Evolutionary conservation across 2,888 invertebrate genomes (phyloP).

Genomic region (Neoscelio sp.): DNA sequence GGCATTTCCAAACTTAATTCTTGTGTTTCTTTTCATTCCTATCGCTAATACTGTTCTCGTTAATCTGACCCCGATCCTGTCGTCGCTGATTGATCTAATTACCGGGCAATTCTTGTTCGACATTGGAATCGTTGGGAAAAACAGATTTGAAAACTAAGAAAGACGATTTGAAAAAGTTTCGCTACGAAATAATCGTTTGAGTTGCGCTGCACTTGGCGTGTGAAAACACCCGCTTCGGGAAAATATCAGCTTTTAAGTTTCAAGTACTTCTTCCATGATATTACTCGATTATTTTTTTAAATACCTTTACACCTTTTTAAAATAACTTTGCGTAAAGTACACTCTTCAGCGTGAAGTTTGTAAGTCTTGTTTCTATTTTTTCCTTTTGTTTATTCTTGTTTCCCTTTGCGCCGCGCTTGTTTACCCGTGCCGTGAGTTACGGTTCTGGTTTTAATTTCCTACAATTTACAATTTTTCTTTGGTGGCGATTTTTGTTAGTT

Average conservation of each 20-base stretch:
- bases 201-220: slow-evolving; percentile 14
- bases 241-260: slow-evolving; percentile 54
- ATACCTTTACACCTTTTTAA: slow-evolving; percentile 58
- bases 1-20: slow-evolving; percentile 3
- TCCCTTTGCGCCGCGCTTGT: not conserved
- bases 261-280: slow-evolving; percentile 46
- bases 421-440: not conserved
- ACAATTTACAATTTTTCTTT: slow-evolving; percentile 22
- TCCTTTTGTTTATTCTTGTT: slow-evolving; percentile 21
- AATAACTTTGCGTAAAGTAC: slow-evolving; percentile 50
- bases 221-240: slow-evolving; percentile 20
- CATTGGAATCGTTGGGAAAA: not conserved
- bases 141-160: no score
- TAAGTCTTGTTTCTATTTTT: not conserved
- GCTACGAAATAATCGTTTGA: slow-evolving; percentile 19
- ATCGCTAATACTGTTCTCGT: slow-evolving; percentile 9
- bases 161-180: no score
- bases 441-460: slow-evolving; percentile 13
- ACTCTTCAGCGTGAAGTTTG: slow-evolving; percentile 29
- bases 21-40: no score
- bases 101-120: slow-evolving; percentile 17
- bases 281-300: slow-evolving; percentile 56
- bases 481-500: no score
- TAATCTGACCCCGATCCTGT: not conserved
- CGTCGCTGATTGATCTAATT: slow-evolving; percentile 42